phyloP scores from a whole-genome alignment of 2,113 vertebrate species.

The Pelvicachromis taeniatus region DNA sequence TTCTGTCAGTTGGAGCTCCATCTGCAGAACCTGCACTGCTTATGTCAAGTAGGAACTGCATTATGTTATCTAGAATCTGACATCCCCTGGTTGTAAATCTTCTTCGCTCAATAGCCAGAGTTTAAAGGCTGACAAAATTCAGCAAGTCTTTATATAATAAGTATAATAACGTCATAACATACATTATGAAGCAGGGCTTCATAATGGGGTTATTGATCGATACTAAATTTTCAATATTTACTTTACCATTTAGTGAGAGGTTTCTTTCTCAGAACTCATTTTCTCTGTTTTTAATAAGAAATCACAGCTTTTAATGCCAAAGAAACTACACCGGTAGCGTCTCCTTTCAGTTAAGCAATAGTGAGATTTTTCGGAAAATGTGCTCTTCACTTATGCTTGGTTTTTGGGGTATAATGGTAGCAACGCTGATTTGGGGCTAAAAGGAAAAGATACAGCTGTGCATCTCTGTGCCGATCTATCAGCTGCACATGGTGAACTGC shows the following conservation, averaged over 20 bases:
- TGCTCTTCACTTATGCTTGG: neutral
- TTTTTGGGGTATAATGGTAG: neutral
- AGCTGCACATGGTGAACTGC: neutral
- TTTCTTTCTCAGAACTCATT: neutral
- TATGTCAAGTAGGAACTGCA: neutral
- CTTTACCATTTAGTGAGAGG: neutral
- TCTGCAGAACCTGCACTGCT: neutral
- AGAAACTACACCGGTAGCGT: neutral
- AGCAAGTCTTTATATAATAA: neutral
- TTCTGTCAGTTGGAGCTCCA: neutral
- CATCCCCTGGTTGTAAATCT: neutral
- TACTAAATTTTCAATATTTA: neutral
- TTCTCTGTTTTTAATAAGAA: neutral
- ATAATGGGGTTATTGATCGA: neutral
- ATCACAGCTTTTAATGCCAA: neutral
- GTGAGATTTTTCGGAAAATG: neutral
- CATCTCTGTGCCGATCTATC: neutral
- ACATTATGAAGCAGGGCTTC: conserved; percentile 7
- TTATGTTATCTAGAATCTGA: neutral
- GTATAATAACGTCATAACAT: conserved; percentile 5
- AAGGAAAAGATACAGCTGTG: conserved; percentile 32
- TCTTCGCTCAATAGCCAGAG: neutral
- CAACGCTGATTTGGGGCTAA: conserved; percentile 9
- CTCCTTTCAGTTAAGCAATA: neutral
- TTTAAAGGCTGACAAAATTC: neutral